Conservation (phyloP, 2,888 invertebrate species). For the Endomychus coccineus region DNA sequence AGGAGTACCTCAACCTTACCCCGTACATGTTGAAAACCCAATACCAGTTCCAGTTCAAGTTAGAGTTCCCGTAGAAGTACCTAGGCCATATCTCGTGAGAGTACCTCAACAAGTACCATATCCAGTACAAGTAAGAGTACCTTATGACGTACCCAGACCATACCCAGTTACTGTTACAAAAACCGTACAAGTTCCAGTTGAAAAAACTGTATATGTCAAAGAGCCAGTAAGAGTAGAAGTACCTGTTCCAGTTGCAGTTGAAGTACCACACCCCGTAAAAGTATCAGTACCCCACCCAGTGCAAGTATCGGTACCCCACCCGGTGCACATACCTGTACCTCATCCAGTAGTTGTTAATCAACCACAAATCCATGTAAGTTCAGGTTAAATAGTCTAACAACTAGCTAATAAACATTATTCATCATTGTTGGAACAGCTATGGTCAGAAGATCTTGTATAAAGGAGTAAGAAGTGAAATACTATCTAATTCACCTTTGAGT, state of each 20-base stretch:
- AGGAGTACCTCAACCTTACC: slow-evolving; percentile 34
- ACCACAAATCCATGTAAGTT: slow-evolving; percentile 5
- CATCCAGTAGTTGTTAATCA: slow-evolving; percentile 27
- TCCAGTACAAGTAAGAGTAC: slow-evolving; percentile 27
- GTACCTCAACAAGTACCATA: slow-evolving; percentile 29
- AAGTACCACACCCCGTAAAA: slow-evolving; percentile 31
- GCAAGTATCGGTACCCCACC: slow-evolving; percentile 32
- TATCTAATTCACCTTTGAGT: too few relatives aligned
- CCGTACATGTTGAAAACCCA: slow-evolving; percentile 29
- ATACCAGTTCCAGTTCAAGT: slow-evolving; percentile 27
- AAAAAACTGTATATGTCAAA: slow-evolving; percentile 19
- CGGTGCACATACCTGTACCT: slow-evolving; percentile 33
- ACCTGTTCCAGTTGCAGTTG: slow-evolving; percentile 30
- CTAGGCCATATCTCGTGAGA: slow-evolving; percentile 33
- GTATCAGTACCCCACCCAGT: slow-evolving; percentile 35
- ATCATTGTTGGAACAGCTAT: too few relatives aligned
- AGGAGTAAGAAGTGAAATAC: too few relatives aligned
- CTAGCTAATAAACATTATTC: too few relatives aligned
- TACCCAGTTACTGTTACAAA: slow-evolving; percentile 31
- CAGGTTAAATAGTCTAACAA: too few relatives aligned
- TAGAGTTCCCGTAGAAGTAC: slow-evolving; percentile 29
- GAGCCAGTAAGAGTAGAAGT: slow-evolving; percentile 31
- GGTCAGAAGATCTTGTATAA: too few relatives aligned
- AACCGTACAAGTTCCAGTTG: slow-evolving; percentile 24
- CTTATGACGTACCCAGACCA: slow-evolving; percentile 33